Conservation (phyloP, 2,888 invertebrate genomes). For the Phytoseiulus persimilis region DNA sequence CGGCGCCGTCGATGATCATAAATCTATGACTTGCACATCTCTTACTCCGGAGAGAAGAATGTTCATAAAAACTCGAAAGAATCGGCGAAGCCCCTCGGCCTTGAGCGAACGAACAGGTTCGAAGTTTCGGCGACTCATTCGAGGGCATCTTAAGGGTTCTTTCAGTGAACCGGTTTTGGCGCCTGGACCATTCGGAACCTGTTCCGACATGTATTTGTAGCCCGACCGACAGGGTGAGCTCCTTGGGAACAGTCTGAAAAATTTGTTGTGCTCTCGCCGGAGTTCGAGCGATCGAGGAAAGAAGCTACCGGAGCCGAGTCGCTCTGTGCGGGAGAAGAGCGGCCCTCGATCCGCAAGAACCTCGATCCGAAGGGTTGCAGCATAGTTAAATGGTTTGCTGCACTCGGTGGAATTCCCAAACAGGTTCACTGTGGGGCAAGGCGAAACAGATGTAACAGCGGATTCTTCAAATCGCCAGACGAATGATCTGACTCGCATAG, state of each 20-base stretch:
- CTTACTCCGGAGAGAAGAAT: background rate
- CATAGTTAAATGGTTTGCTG: background rate
- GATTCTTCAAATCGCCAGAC: conserved; percentile 5
- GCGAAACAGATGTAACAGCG: background rate
- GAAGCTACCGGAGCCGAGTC: too few relatives aligned
- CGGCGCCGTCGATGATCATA: conserved; percentile 11
- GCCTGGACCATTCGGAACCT: background rate
- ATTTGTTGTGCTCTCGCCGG: background rate
- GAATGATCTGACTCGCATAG: background rate
- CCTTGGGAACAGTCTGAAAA: background rate
- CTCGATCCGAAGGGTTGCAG: background rate
- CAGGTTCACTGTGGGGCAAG: background rate
- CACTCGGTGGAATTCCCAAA: background rate
- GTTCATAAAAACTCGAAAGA: background rate
- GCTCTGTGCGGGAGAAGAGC: background rate
- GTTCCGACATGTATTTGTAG: background rate
- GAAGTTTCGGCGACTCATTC: background rate
- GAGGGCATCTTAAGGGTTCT: background rate
- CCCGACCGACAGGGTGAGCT: background rate
- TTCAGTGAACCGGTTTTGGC: background rate
- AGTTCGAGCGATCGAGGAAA: background rate
- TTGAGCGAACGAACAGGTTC: background rate
- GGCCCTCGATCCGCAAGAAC: background rate
- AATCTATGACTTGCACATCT: conserved; percentile 37
- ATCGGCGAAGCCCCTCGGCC: background rate